Conservation (phyloP, 2,797 vertebrate genomes). For the Argentina silus region DNA sequence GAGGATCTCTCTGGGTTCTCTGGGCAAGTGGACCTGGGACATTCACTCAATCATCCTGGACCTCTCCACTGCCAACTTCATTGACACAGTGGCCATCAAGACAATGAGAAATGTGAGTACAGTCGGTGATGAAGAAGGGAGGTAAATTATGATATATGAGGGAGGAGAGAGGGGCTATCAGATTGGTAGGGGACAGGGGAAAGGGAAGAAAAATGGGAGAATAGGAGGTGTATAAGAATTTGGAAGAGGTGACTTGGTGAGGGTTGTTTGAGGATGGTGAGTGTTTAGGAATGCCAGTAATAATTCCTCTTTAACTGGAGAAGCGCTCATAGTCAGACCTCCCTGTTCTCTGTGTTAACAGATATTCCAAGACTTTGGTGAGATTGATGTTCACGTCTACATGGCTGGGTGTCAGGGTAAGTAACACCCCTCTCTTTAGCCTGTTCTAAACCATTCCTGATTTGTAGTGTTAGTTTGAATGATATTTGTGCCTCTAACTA, state of each 20-base stretch:
- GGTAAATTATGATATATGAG: neutral
- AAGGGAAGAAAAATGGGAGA: neutral
- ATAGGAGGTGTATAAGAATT: neutral
- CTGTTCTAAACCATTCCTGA: neutral
- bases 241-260: neutral
- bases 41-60: conserved; percentile 90
- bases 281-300: too few species aligned
- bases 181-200: too few species aligned
- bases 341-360: conserved; percentile 56
- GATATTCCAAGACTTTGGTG: conserved; percentile 92
- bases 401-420: conserved; percentile 87
- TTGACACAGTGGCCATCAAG: conserved; percentile 79
- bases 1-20: conserved; percentile 74
- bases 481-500: conserved; percentile 1
- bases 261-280: too few species aligned
- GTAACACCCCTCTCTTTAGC: conserved; percentile 31
- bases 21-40: conserved; percentile 83
- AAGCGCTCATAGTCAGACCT: neutral
- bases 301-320: neutral
- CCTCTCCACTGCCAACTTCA: conserved; percentile 86
- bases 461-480: neutral
- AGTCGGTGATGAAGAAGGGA: neutral
- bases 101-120: conserved; percentile 74
- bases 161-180: neutral
- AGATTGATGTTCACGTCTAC: conserved; percentile 91